Base-by-base conservation (phyloP, 2,888 invertebrate genomes). In the Endotricha flammealis region DNA sequence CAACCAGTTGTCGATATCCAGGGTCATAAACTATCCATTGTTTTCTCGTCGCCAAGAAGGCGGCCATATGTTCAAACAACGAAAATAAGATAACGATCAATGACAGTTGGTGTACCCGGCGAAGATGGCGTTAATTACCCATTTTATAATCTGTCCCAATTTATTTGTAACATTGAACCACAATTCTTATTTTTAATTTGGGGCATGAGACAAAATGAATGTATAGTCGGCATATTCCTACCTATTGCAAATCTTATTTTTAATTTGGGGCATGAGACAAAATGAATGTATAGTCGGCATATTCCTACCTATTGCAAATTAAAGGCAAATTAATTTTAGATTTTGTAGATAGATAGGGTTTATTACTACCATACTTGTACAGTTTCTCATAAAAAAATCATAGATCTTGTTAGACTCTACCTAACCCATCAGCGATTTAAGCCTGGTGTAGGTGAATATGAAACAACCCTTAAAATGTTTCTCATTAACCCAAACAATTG, bases 51-150 rank as follows among this genome's bases (percentile, higher is more conserved):
- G 13, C 27, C 25, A 57, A 50, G 53, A 63, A 59, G 67, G 70
- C 10, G 62, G 63, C 77, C 79, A 79, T 76, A 75, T 77, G 79
- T 72, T 50, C 36, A 38, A 55, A 54, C 53, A 55, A 61, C 64
- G 59, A 65, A 70, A 61, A 57, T 37, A 45, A 44, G 68, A 75
- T 72, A 69, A 64, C 53, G 40, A 66, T 70, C 71, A 53, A 53
- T 59, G 64, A 64, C 77, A 74, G 74, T 71, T 76, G 74, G 69
- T 50, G 38, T 40, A 43, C 44, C 41, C 48, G 46, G 55, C 60
- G 57, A 63, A 61, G 57, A 56, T 45, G 42, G 30, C 35, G 34
- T 42, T 54, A 58, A 59, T 59, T 58, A 53, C 45, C 38, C 36
- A 38, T 48, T 50, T 44, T 41, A 48, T 24, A 32, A 32, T 32